Base-by-base conservation (phyloP, 2,797 vertebrate genomes). In the Macrochelys suwanniensis region DNA sequence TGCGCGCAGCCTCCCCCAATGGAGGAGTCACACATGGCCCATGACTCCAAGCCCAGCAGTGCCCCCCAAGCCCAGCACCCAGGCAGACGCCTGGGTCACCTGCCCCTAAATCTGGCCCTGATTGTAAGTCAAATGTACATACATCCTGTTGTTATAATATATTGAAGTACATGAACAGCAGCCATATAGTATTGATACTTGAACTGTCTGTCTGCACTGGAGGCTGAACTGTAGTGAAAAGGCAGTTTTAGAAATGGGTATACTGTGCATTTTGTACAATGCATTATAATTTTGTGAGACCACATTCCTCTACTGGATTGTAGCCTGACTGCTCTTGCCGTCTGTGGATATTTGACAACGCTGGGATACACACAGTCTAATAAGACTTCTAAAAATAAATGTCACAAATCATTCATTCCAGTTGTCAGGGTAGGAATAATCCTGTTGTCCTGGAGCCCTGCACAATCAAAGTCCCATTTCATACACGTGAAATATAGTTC, bases 351-450 rank as follows among this genome's bases (percentile, higher is more conserved):
- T 88, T 89, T 92, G 92, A 94, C 90, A 93, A 92, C 49, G 92
- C 89, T 92, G 84, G 76, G 90, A 77, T 88, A 89, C 78, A 16
- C 68, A 2, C 26, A 84, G 93, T 80, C 91, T 90, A 95, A 42
- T 61, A 49, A 26, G 79, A 16, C 92, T 97, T 96, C 96, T 96
- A 96, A 97, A 97, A 98, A 97, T 97, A 97, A 90, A 78, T 91
- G 93, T 94, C 95, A 96, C 90, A 92, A 95, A 92, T 88, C 94
- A 95, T 89, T 94, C 96, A 92, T 97, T 97, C 96, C 96, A 96
- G 95, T 94, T 95, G 96, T 91, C 96, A 80, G 95, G 76, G 53
- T 87, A 92, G 89, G 88, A 97, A 91, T 89, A 88, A 84, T 19
- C 84, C 92, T 92, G 97, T 97, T 97, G 97, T 97, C 95, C 96